Conservation (phyloP, 2,113 vertebrate genomes). For the Carassius carassius region DNA sequence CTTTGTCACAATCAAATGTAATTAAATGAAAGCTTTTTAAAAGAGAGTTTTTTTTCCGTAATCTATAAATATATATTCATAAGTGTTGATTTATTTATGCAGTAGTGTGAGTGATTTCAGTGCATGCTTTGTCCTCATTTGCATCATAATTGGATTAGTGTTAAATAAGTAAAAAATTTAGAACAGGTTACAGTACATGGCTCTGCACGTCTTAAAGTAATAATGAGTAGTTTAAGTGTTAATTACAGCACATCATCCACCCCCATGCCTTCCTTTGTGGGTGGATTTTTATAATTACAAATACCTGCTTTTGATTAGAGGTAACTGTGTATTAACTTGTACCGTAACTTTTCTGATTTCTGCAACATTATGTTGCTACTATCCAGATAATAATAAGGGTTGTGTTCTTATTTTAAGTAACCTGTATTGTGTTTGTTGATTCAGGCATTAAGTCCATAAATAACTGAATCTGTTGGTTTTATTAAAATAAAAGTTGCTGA, state of each 20-base stretch:
- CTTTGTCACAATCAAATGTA: not conserved
- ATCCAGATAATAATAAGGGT: not conserved
- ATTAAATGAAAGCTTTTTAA: not conserved
- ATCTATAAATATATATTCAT: conserved; percentile 11
- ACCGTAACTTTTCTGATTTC: not conserved
- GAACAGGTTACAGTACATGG: conserved; percentile 41
- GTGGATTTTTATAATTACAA: conserved; percentile 3
- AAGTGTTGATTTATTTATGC: conserved; percentile 20
- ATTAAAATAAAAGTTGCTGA: not conserved
- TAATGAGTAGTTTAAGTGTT: conserved; percentile 45
- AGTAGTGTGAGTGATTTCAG: conserved; percentile 10
- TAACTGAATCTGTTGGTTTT: not conserved
- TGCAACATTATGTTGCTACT: not conserved
- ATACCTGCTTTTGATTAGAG: not conserved
- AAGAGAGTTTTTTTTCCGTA: not conserved
- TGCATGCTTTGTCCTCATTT: conserved; percentile 24
- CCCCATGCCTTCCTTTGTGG: not conserved
- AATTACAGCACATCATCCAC: conserved; percentile 34
- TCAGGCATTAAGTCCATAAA: not conserved
- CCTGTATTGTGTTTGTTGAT: not conserved
- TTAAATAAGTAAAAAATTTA: conserved; percentile 39
- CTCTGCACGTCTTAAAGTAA: conserved; percentile 47
- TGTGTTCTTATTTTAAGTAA: not conserved
- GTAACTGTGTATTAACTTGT: conserved; percentile 19
- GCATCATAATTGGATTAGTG: conserved; percentile 54